Evolutionary conservation across 1,140 invertebrate species (phyloP).

Genomic region (Steinernema khuongi): DNA sequence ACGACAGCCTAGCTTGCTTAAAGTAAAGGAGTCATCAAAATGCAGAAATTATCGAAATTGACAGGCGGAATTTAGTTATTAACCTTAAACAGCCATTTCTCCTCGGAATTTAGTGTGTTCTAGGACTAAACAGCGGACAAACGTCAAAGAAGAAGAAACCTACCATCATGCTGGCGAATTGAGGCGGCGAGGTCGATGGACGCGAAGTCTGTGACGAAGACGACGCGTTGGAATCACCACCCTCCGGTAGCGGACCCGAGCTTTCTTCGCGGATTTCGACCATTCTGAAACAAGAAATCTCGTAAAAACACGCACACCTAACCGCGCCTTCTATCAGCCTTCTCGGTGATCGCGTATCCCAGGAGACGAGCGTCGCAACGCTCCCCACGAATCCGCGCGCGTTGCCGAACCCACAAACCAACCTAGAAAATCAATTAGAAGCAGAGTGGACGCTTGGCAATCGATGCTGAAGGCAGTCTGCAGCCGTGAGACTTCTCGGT

Average conservation of each 20-base stretch:
- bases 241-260: background rate
- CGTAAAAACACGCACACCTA: too few species aligned
- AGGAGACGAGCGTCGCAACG: too few species aligned
- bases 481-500: background rate
- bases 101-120: too few species aligned
- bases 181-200: background rate
- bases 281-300: conserved; percentile 25
- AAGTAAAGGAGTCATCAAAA: background rate
- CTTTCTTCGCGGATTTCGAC: conserved; percentile 12
- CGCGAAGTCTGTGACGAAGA: too few species aligned
- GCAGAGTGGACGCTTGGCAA: background rate
- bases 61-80: too few species aligned
- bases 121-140: background rate
- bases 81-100: too few species aligned
- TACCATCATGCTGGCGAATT: background rate
- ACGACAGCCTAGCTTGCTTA: background rate
- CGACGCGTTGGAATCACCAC: background rate
- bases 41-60: too few species aligned
- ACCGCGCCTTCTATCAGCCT: too few species aligned
- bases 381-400: too few species aligned
- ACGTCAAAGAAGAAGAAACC: background rate
- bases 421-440: background rate
- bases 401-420: too few species aligned
- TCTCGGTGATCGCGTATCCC: too few species aligned
- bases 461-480: background rate